Conservation (phyloP, 1,140 invertebrate species). For the Helicoverpa armigera region DNA sequence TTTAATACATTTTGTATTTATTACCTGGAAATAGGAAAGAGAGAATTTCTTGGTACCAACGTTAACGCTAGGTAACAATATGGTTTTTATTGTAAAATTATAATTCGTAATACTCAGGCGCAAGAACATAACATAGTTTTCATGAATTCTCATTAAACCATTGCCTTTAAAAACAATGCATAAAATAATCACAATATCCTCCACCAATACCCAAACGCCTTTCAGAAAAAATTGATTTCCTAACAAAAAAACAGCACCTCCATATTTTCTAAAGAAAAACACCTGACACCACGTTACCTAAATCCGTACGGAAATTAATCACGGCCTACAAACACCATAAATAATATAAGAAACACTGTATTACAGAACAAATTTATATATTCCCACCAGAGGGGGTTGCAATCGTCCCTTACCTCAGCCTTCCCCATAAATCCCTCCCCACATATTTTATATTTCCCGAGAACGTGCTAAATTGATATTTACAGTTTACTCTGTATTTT, state of each 20-base stretch:
- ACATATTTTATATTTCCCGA: constrained; percentile 45
- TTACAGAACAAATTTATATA: constrained; percentile 43
- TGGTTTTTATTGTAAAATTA: not conserved
- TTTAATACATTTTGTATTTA: not conserved
- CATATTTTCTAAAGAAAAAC: constrained; percentile 25
- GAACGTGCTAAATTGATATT: constrained; percentile 58
- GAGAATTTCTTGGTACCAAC: too few relatives aligned
- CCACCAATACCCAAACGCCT: not conserved
- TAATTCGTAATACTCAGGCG: not conserved
- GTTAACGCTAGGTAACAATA: not conserved
- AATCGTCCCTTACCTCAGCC: constrained; percentile 26
- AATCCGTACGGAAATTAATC: constrained; percentile 44
- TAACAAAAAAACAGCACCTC: not conserved
- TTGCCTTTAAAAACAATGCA: too few relatives aligned
- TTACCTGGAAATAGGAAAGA: too few relatives aligned
- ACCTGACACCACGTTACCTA: constrained; percentile 33
- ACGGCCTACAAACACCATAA: constrained; percentile 44
- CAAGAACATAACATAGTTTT: too few relatives aligned
- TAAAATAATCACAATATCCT: too few relatives aligned
- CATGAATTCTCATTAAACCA: not conserved
- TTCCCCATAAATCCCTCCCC: constrained; percentile 30
- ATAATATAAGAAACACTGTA: constrained; percentile 43
- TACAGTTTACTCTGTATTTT: constrained; percentile 45
- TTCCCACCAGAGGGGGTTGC: constrained; percentile 26
- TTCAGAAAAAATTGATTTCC: not conserved